These are phyloP conservation scores for Agrenia bidenticulata DNA, from an alignment of 2,888 invertebrate species.

Conservation along the genomic window DNA sequence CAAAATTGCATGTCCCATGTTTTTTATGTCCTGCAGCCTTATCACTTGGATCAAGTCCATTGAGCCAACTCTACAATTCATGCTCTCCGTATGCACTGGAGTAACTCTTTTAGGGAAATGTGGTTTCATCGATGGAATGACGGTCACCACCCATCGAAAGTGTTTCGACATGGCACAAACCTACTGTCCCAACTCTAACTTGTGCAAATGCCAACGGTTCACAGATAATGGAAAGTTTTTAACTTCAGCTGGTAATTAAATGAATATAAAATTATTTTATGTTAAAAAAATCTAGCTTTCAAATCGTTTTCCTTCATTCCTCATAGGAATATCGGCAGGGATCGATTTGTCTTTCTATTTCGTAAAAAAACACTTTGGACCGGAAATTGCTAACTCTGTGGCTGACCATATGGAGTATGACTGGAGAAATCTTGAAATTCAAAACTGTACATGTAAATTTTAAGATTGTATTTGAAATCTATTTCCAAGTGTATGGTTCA, in stretches of 20 bases:
- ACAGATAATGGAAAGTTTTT: constrained; percentile 15
- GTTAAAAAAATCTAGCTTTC: neutral
- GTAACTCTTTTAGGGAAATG: constrained; percentile 11
- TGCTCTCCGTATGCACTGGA: constrained; percentile 16
- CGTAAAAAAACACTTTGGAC: constrained; percentile 2
- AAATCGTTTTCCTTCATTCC: neutral
- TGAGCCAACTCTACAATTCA: neutral
- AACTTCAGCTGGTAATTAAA: constrained; percentile 14
- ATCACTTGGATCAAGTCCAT: constrained; percentile 12
- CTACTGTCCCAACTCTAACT: constrained; percentile 1
- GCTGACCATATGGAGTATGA: constrained; percentile 15
- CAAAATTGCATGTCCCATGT: neutral
- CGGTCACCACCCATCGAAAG: constrained; percentile 3
- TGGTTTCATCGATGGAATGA: neutral
- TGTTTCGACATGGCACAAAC: constrained; percentile 1
- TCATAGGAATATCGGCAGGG: constrained; percentile 16
- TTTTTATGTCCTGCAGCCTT: neutral
- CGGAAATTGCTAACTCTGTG: neutral
- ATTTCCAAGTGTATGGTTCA: too few relatives aligned
- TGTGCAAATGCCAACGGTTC: constrained; percentile 17
- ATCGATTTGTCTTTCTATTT: constrained; percentile 17
- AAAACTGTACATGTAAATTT: neutral
- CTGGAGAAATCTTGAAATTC: constrained; percentile 1
- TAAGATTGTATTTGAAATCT: too few relatives aligned
- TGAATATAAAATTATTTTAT: neutral